A percentile compares a stretch with the other conserved stretches of the same genome.
Conservation (phyloP, 2,888 invertebrate genomes). For the Cosmia pyralina region DNA sequence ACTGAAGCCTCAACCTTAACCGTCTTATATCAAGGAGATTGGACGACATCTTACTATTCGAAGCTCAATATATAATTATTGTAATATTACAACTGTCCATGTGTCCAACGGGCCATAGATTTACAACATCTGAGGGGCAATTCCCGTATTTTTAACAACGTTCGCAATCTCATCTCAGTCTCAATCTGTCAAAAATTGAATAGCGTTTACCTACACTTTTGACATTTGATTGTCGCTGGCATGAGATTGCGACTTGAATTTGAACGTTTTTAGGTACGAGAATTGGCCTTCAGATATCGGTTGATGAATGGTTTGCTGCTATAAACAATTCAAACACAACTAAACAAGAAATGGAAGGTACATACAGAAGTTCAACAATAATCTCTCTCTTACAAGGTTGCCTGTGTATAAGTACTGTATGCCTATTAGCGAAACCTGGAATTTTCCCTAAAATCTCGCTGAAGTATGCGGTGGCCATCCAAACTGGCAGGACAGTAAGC, state of each 20-base stretch:
- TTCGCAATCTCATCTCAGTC: too few relatives aligned
- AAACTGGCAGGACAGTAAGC: neutral
- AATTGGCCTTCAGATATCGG: too few relatives aligned
- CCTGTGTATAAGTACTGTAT: neutral
- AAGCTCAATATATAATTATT: neutral
- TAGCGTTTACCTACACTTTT: too few relatives aligned
- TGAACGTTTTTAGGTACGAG: too few relatives aligned
- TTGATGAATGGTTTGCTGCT: conserved; percentile 35
- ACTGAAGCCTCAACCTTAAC: neutral
- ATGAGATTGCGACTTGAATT: too few relatives aligned
- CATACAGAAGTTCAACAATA: conserved; percentile 22
- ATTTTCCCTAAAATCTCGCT: too few relatives aligned
- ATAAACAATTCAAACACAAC: conserved; percentile 16
- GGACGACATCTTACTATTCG: neutral
- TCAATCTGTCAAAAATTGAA: too few relatives aligned
- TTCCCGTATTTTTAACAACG: too few relatives aligned
- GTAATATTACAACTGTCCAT: conserved; percentile 36
- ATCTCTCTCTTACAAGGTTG: neutral
- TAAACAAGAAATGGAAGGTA: neutral
- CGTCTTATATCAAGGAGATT: neutral
- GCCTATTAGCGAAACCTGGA: neutral
- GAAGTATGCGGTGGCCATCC: too few relatives aligned
- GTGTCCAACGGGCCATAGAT: conserved; percentile 15
- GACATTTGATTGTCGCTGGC: too few relatives aligned
- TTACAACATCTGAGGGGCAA: conserved; percentile 31